Conservation (phyloP, 2,113 vertebrate genomes). For the Stigmatopora nigra region DNA sequence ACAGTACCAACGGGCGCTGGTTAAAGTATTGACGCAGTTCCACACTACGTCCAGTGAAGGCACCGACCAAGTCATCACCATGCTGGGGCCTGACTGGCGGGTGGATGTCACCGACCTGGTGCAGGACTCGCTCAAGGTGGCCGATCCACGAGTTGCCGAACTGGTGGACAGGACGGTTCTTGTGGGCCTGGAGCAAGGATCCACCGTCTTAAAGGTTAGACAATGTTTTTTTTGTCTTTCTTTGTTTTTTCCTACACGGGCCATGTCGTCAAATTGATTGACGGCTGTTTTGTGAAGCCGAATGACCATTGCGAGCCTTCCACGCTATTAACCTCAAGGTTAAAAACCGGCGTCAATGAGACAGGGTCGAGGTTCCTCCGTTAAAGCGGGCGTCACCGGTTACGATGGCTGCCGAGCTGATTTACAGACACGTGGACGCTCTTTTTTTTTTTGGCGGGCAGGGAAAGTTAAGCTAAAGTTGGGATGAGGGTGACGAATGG, state of each 20-base stretch:
- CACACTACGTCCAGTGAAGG: conserved; percentile 91
- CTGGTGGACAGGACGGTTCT: conserved; percentile 85
- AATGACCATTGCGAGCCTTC: not conserved
- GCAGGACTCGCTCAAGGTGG: conserved; percentile 87
- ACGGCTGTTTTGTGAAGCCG: not conserved
- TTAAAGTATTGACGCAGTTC: conserved; percentile 96
- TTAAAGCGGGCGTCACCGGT: conserved; percentile 19
- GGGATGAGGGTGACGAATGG: conserved; percentile 42
- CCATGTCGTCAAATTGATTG: not conserved
- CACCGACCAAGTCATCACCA: conserved; percentile 90
- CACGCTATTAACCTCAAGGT: conserved; percentile 7
- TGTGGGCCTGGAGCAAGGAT: conserved; percentile 85
- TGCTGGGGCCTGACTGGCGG: conserved; percentile 96
- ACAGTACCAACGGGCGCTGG: conserved; percentile 88
- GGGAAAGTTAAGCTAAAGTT: conserved; percentile 36
- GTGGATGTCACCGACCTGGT: conserved; percentile 96
- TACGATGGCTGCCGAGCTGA: conserved; percentile 29
- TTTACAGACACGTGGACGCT: conserved; percentile 42
- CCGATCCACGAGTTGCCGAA: conserved; percentile 82
- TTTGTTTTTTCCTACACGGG: not conserved
- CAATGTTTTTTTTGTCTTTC: no score
- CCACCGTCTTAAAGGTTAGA: conserved; percentile 84
- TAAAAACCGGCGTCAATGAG: not conserved
- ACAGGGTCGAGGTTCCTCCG: conserved; percentile 24
- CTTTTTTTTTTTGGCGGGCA: not conserved